Conservation (phyloP, 2,113 vertebrate species). For the Otis tarda region DNA sequence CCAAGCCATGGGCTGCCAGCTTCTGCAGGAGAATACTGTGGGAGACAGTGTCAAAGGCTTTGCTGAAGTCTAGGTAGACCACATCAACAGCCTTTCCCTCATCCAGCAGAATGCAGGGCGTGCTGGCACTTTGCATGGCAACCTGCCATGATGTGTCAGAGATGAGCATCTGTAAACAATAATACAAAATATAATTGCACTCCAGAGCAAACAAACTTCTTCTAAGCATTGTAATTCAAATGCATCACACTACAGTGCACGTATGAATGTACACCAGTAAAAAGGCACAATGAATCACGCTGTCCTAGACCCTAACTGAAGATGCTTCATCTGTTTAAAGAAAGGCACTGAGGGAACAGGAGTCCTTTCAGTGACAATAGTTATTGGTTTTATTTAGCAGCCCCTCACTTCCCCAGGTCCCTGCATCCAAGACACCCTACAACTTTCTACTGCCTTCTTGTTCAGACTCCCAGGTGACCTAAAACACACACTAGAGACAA, state of each 20-base stretch:
- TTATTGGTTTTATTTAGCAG: not conserved
- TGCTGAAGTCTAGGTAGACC: no score
- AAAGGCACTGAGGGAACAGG: not conserved
- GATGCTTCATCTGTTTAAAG: not conserved
- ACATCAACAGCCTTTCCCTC: no score
- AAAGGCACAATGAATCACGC: not conserved
- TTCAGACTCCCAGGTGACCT: not conserved
- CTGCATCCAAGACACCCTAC: not conserved
- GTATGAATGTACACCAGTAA: not conserved
- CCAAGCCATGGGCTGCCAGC: no score
- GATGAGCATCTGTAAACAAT: not conserved
- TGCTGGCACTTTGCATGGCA: not conserved
- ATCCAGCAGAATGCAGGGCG: not conserved
- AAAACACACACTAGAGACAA: not conserved
- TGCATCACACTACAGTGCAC: not conserved
- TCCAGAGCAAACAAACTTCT: not conserved
- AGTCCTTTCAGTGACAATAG: not conserved
- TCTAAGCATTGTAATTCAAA: not conserved
- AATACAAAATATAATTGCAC: not conserved
- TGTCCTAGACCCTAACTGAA: not conserved
- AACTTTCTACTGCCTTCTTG: not conserved
- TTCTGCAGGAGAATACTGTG: no score
- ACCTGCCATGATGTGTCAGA: not conserved
- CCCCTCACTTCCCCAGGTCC: not conserved
- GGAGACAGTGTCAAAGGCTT: no score